These are phyloP conservation scores for Pseudomugil gertrudae DNA, from an alignment of 2,797 vertebrate species.

Conservation along the genomic window DNA sequence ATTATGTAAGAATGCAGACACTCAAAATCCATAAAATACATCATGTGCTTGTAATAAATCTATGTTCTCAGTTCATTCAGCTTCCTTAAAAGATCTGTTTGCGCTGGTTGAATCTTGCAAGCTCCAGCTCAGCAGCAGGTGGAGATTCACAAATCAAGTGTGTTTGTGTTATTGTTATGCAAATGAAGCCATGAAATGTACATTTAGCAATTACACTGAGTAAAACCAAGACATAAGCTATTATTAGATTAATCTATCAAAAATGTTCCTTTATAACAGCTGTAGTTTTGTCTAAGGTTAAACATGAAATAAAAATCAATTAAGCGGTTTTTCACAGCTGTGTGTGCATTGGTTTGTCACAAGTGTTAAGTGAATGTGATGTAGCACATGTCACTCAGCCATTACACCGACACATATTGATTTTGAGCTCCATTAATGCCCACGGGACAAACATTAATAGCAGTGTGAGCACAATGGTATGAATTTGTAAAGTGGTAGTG, in stretches of 20 bases:
- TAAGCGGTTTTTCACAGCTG: neutral
- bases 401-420: slow-evolving; percentile 54
- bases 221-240: neutral
- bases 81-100: neutral
- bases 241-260: neutral
- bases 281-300: neutral
- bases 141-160: neutral
- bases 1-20: slow-evolving; percentile 52
- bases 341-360: neutral
- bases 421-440: slow-evolving; percentile 52
- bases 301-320: neutral
- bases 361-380: slow-evolving; percentile 9
- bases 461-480: slow-evolving; percentile 27
- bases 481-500: slow-evolving; percentile 12
- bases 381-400: slow-evolving; percentile 47
- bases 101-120: neutral
- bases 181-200: neutral
- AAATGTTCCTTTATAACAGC: no score
- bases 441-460: slow-evolving; percentile 41
- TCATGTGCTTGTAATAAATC: slow-evolving; percentile 42
- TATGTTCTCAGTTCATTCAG: slow-evolving; percentile 28
- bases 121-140: slow-evolving; percentile 1
- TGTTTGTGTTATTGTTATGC: neutral
- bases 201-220: neutral
- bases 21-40: slow-evolving; percentile 57